Evolutionary conservation across 2,888 invertebrate species (phyloP).

Genomic region (Hesperia comma): DNA sequence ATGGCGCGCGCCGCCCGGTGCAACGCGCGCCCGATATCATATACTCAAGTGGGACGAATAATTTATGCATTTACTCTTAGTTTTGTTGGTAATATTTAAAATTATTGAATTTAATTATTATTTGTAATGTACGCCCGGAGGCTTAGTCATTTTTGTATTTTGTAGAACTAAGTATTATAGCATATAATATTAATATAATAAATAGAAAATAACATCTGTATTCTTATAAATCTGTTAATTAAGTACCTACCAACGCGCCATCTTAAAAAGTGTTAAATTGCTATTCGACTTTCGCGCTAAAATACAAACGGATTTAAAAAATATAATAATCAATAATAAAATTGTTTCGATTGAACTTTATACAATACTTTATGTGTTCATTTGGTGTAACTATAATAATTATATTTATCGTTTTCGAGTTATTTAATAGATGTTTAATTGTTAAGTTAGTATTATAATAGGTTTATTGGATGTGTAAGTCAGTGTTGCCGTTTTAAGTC

Average conservation of each 20-base stretch:
- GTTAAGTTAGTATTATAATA: conserved; percentile 40
- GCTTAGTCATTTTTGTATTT: conserved; percentile 40
- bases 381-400: conserved; percentile 49
- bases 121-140: conserved; percentile 39
- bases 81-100: conserved; percentile 34
- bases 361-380: conserved; percentile 54
- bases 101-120: conserved; percentile 24
- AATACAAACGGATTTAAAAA: conserved; percentile 10
- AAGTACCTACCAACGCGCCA: conserved; percentile 7
- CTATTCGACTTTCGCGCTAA: conserved; percentile 13
- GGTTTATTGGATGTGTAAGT: conserved; percentile 31
- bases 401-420: conserved; percentile 51
- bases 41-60: conserved; percentile 41
- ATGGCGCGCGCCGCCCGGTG: conserved; percentile 35
- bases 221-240: conserved; percentile 7
- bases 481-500: conserved; percentile 43
- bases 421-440: conserved; percentile 46
- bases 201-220: conserved; percentile 11
- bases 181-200: conserved; percentile 2
- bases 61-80: conserved; percentile 44
- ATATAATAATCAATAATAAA: conserved; percentile 16
- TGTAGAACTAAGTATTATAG: conserved; percentile 19
- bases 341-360: conserved; percentile 35
- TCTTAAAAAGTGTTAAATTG: conserved; percentile 1
- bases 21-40: conserved; percentile 33